phyloP scores from a whole-genome alignment of 2,113 vertebrate genomes.

The Zootoca vivipara region DNA sequence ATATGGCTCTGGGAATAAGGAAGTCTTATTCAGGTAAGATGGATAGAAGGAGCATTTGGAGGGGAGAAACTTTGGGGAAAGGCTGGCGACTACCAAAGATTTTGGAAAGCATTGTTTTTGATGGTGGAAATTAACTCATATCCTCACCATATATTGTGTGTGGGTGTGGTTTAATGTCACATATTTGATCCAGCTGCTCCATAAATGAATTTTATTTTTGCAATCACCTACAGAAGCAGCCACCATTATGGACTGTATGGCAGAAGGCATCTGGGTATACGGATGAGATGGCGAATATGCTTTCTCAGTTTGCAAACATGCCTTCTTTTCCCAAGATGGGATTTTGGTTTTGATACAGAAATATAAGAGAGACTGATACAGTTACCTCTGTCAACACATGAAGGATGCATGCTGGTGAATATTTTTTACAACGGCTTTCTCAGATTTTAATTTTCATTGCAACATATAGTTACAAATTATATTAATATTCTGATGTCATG shows the following conservation, averaged over 20 bases:
- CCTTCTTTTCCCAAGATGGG: not conserved
- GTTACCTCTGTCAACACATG: accelerated
- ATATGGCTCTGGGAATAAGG: constrained; percentile 92
- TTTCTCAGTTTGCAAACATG: not conserved
- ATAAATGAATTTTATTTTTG: not conserved
- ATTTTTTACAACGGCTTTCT: not conserved
- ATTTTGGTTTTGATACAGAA: not conserved
- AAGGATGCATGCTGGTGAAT: constrained; percentile 4
- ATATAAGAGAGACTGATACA: not conserved
- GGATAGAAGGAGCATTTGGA: constrained; percentile 67
- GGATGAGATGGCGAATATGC: not conserved
- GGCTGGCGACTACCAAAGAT: too few relatives aligned
- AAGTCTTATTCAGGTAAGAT: constrained; percentile 95
- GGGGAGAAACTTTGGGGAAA: not conserved
- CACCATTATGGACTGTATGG: not conserved
- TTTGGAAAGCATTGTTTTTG: constrained; percentile 18
- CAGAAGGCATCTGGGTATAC: not conserved
- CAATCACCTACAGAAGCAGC: not conserved
- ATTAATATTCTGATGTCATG: not conserved
- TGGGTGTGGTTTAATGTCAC: not conserved
- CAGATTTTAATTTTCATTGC: constrained; percentile 21
- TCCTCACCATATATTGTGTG: constrained; percentile 13
- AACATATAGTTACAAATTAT: not conserved
- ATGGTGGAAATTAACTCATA: constrained; percentile 31
- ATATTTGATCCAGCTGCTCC: constrained; percentile 27